phyloP scores from a whole-genome alignment of 2,797 vertebrate species.

The Notolabrus celidotus region DNA sequence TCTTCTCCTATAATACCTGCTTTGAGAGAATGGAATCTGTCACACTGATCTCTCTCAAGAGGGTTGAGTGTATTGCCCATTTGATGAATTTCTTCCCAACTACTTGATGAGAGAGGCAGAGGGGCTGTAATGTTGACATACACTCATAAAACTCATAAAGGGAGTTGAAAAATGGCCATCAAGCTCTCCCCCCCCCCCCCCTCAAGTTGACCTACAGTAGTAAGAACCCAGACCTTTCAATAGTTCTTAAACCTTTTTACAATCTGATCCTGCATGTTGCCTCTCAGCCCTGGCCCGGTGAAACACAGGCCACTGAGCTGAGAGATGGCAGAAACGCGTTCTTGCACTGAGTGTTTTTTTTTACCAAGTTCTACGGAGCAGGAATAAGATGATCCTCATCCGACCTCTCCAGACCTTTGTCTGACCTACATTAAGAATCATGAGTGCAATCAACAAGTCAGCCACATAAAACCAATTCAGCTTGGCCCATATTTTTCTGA shows the following conservation, averaged over 20 bases:
- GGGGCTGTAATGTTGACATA: slow-evolving; percentile 33
- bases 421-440: slow-evolving; percentile 56
- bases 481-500: slow-evolving; percentile 39
- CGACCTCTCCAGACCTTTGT: slow-evolving; percentile 46
- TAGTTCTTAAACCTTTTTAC: slow-evolving; percentile 13
- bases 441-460: slow-evolving; percentile 57
- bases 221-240: slow-evolving; percentile 22
- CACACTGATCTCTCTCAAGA: slow-evolving; percentile 36
- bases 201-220: slow-evolving; percentile 13
- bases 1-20: slow-evolving; percentile 34
- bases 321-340: slow-evolving; percentile 30
- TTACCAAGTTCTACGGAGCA: slow-evolving; percentile 22
- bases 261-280: slow-evolving; percentile 16
- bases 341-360: slow-evolving; percentile 11
- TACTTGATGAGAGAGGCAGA: slow-evolving; percentile 23
- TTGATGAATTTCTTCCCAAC: slow-evolving; percentile 30
- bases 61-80: slow-evolving; percentile 16
- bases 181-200: not conserved
- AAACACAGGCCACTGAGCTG: slow-evolving; percentile 13
- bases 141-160: slow-evolving; percentile 17
- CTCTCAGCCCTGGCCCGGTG: not conserved
- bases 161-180: slow-evolving; percentile 17
- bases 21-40: slow-evolving; percentile 29
- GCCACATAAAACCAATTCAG: slow-evolving; percentile 43
- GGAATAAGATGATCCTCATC: slow-evolving; percentile 43